A percentile compares a stretch with the other conserved stretches of the same genome.
Evolutionary conservation across 2,888 invertebrate genomes (phyloP).

Genomic region (Drosophila recens): DNA sequence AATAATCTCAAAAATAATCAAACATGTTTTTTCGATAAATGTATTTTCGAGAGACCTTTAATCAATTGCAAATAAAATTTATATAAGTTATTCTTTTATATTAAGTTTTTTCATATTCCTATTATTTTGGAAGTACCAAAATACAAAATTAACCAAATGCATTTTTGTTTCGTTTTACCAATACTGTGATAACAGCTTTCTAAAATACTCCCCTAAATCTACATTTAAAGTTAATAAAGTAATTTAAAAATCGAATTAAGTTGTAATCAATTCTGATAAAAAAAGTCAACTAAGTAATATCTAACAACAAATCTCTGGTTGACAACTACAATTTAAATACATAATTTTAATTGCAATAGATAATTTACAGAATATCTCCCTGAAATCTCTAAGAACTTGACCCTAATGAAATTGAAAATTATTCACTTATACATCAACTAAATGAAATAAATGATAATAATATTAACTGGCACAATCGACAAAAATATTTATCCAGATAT

Average conservation of each 20-base stretch:
- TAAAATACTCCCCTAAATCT: constrained; percentile 31
- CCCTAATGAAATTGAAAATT: neutral
- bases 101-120: constrained; percentile 16
- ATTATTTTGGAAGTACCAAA: constrained; percentile 8
- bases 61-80: constrained; percentile 25
- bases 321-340: constrained; percentile 4
- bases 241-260: constrained; percentile 11
- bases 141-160: constrained; percentile 30
- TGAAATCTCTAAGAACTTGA: neutral
- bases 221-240: constrained; percentile 23
- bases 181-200: constrained; percentile 78
- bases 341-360: neutral
- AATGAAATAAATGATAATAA: constrained; percentile 11
- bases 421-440: neutral
- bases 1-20: constrained; percentile 25
- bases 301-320: neutral
- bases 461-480: constrained; percentile 26
- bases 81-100: constrained; percentile 9
- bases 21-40: constrained; percentile 68
- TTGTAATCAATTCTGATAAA: constrained; percentile 2
- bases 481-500: constrained; percentile 39
- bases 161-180: constrained; percentile 49
- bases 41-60: constrained; percentile 73
- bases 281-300: neutral
- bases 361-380: neutral